Percentiles rank a stretch among this genome's conserved stretches.
These are phyloP conservation scores for Pelodytes ibericus DNA, from an alignment of 2,797 vertebrate genomes.

Conservation along the genomic window DNA sequence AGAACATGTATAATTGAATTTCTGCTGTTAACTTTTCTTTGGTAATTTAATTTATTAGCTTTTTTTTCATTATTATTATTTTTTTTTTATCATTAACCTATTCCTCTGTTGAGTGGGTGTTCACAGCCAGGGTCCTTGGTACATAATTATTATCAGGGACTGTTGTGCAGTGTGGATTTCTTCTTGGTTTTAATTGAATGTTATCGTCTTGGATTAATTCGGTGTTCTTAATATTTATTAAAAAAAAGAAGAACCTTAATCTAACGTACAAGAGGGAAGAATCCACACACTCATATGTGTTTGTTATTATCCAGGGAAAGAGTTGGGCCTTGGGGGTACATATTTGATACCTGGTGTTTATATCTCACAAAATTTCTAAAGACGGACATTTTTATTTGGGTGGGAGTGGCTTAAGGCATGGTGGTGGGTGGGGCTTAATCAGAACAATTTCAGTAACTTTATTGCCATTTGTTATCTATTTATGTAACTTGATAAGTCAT, in stretches of 20 bases:
- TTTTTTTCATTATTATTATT: slow-evolving; percentile 18
- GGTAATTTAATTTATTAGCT: slow-evolving; percentile 50
- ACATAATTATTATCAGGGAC: background rate
- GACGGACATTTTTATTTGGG: no score
- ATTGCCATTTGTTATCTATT: no score
- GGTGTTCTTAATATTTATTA: background rate
- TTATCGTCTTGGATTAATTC: background rate
- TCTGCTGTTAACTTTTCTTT: slow-evolving; percentile 54
- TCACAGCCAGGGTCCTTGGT: background rate
- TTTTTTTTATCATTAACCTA: slow-evolving; percentile 14
- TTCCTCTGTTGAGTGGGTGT: background rate
- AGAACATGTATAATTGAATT: slow-evolving; percentile 55
- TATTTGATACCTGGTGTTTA: no score
- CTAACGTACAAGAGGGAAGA: background rate
- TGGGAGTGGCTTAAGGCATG: no score
- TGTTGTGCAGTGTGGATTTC: background rate
- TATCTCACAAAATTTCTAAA: no score
- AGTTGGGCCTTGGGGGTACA: no score
- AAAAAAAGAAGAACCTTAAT: background rate
- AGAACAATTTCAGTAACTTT: no score
- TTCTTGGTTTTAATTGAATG: background rate
- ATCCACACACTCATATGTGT: no score
- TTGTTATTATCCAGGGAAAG: no score
- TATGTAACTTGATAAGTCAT: no score
- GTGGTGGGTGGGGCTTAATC: no score